Evolutionary conservation across 2,888 invertebrate species (phyloP), one percentile per base, ranked within the genome.

Genomic region (Iphiclides podalirius): DNA sequence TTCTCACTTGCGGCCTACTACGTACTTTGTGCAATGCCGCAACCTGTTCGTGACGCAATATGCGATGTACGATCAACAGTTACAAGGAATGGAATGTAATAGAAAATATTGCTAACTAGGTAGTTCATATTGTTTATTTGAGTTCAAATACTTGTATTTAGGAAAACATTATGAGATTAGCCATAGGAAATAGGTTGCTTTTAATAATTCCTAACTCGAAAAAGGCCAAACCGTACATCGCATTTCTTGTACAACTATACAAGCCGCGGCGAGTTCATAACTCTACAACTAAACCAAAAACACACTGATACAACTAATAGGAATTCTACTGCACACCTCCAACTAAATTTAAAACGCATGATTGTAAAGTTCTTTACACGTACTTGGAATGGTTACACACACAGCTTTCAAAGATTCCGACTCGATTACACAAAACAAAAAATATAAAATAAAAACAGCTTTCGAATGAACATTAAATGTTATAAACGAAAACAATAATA

Each of bases 291-390:
- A 39, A 39, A 33, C 8, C 35, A 40, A 26, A 42, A 14, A 2
- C 41, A 41, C 41, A n/a, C 36, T 17, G 36, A 43, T 43, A 49
- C 38, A 26, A 34, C 48, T 49, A 49, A 49, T 43, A 48, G 48
- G 48, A 38, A 49, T 38, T 43, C 12, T 9, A 4, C 36, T 41
- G n/a, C 41, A 31, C 20, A 4, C n/a, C n/a, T 31, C n/a, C 8
- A 31, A 31, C 26, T 31, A 31, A 11, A 31, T 31, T 31, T 12
- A 31, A 28, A 37, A 40, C 47, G 28, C 16, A 31, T n/a, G n/a
- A 28, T 31, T n/a, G n/a, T n/a, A n/a, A n/a, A 20, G 11, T 17
- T 17, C 13, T 8, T 41, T 35, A 20, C 41, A 36, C 37, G 36
- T 36, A 20, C 38, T 3, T 34, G 48, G 48, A 49, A 49, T 49